Evolutionary conservation across 2,797 vertebrate genomes (phyloP).

Genomic region (Microchirus variegatus): DNA sequence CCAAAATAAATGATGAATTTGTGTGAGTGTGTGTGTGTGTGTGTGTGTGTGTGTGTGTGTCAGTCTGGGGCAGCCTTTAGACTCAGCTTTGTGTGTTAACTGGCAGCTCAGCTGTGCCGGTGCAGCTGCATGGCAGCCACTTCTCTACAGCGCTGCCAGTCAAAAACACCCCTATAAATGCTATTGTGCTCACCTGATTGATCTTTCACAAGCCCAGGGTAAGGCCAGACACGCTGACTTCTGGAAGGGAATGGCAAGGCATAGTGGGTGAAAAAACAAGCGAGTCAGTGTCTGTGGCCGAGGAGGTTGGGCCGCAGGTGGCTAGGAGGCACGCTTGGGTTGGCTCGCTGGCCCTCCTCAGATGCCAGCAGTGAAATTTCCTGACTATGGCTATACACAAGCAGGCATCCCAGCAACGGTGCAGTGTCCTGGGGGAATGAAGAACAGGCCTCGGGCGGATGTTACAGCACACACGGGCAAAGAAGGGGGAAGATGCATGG

Average conservation of each 20-base stretch:
- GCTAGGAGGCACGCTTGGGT: slow-evolving; percentile 78
- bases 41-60: slow-evolving; percentile 4
- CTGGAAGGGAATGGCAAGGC: slow-evolving; percentile 69
- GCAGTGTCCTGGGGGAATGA: slow-evolving; percentile 75
- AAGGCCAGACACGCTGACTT: slow-evolving; percentile 74
- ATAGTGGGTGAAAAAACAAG: slow-evolving; percentile 78
- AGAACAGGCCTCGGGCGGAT: slow-evolving; percentile 54
- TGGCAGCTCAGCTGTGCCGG: slow-evolving; percentile 76
- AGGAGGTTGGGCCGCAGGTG: slow-evolving; percentile 81
- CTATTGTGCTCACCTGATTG: slow-evolving; percentile 84
- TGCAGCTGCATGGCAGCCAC: slow-evolving; percentile 80
- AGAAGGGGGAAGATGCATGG: slow-evolving; percentile 22
- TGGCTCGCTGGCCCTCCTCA: slow-evolving; percentile 69
- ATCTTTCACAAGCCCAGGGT: slow-evolving; percentile 74
- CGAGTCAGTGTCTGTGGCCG: slow-evolving; percentile 72
- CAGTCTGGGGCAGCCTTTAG: slow-evolving; percentile 33
- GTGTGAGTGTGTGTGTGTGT: slow-evolving; percentile 11
- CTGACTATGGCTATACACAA: slow-evolving; percentile 80
- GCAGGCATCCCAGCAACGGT: slow-evolving; percentile 81
- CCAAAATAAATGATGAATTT: background rate
- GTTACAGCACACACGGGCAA: slow-evolving; percentile 53
- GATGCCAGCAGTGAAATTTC: slow-evolving; percentile 84
- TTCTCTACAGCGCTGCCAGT: slow-evolving; percentile 66
- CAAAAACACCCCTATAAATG: slow-evolving; percentile 80
- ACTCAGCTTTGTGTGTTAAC: slow-evolving; percentile 71